phyloP scores from a whole-genome alignment of 2,113 vertebrate genomes.

The Epinephelus fuscoguttatus region DNA sequence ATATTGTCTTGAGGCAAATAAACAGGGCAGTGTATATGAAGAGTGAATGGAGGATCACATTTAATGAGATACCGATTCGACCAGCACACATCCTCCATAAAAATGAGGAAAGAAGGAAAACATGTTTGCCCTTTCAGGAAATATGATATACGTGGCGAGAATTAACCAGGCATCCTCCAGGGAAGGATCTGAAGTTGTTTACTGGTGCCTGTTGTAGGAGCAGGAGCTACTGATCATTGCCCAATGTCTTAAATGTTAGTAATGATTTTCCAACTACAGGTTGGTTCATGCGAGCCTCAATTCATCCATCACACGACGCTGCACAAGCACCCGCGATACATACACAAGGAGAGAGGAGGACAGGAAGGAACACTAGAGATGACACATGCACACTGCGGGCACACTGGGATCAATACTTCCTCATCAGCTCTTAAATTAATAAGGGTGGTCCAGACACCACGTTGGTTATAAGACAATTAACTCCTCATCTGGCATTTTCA shows the following conservation, averaged over 20 bases:
- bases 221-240: conserved; percentile 35
- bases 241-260: conserved; percentile 43
- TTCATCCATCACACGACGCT: neutral
- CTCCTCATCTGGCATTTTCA: conserved; percentile 61
- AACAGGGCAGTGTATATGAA: neutral
- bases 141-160: conserved; percentile 13
- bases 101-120: conserved; percentile 4
- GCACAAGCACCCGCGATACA: neutral
- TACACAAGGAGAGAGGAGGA: neutral
- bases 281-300: conserved; percentile 9
- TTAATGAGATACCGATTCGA: conserved; percentile 53
- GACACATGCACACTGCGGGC: neutral
- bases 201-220: neutral
- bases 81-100: neutral
- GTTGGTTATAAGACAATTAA: conserved; percentile 71
- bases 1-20: neutral
- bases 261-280: conserved; percentile 19
- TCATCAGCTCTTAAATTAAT: conserved; percentile 65
- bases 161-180: conserved; percentile 21
- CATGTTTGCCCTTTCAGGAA: conserved; percentile 21
- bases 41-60: neutral
- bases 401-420: conserved; percentile 30
- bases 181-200: conserved; percentile 25
- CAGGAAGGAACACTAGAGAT: neutral
- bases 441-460: conserved; percentile 53